phyloP scores from a whole-genome alignment of 2,888 invertebrate species.

The Magallana nippona region DNA sequence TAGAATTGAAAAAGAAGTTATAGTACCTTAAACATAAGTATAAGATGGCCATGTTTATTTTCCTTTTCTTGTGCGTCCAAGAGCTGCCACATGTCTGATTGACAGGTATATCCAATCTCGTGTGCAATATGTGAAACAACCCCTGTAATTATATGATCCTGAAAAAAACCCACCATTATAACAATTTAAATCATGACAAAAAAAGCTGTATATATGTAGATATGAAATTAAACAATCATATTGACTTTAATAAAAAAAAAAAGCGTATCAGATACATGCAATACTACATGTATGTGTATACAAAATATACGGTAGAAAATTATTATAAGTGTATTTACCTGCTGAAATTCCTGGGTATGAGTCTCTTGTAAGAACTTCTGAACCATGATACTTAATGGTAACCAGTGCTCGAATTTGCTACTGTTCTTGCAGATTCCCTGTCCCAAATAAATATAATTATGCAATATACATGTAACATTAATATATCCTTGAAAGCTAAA shows the following conservation, averaged over 20 bases:
- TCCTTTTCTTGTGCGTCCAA: not conserved
- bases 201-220: too few species aligned
- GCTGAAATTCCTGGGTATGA: not conserved
- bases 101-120: conserved; percentile 45
- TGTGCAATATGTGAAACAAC: conserved; percentile 33
- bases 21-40: conserved; percentile 33
- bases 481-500: too few species aligned
- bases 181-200: not conserved
- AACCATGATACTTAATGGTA: conserved; percentile 58
- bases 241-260: too few species aligned
- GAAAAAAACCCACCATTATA: not conserved
- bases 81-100: conserved; percentile 10
- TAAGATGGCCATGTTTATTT: not conserved
- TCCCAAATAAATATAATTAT: conserved; percentile 35
- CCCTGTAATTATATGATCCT: conserved; percentile 34
- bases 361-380: conserved; percentile 28
- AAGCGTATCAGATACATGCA: too few species aligned
- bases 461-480: too few species aligned
- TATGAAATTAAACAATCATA: too few species aligned
- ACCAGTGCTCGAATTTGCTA: conserved; percentile 56
- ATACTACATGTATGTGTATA: too few species aligned
- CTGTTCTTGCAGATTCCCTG: conserved; percentile 55
- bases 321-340: not conserved
- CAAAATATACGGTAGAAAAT: too few species aligned
- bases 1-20: too few species aligned